These are phyloP conservation scores for Osmoderma eremita DNA, from an alignment of 2,888 invertebrate genomes.

Conservation along the genomic window DNA sequence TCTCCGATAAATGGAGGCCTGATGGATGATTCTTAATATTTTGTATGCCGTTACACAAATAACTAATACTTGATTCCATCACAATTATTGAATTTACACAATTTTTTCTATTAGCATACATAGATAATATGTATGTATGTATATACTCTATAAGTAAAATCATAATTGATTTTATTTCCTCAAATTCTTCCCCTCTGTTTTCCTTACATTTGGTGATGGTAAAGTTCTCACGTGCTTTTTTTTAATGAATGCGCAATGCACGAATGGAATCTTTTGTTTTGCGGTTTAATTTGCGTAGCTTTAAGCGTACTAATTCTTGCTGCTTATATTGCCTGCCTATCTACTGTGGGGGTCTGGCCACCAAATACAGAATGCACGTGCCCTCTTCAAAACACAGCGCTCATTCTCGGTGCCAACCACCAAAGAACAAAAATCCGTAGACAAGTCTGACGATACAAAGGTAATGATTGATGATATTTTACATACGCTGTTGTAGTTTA, in stretches of 20 bases:
- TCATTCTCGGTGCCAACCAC: conserved; percentile 93
- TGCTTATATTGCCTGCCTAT: conserved; percentile 61
- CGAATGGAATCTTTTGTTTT: conserved; percentile 53
- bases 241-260: conserved; percentile 50
- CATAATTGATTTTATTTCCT: neutral
- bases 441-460: conserved; percentile 64
- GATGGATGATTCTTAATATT: conserved; percentile 39
- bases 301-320: conserved; percentile 58
- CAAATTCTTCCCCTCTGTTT: neutral
- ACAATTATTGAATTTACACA: conserved; percentile 4
- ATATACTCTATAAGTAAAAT: too few relatives aligned
- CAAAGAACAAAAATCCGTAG: conserved; percentile 73
- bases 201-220: conserved; percentile 41
- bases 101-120: neutral
- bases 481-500: too few relatives aligned
- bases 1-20: conserved; percentile 58
- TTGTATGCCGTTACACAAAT: conserved; percentile 7
- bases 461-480: conserved; percentile 54
- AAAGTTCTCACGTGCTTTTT: conserved; percentile 47
- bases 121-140: neutral
- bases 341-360: conserved; percentile 59
- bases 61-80: too few relatives aligned
- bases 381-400: conserved; percentile 91
- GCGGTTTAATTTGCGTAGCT: conserved; percentile 54
- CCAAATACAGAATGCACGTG: conserved; percentile 70